Base-by-base conservation (phyloP, 2,888 invertebrate species). In the Bruchidius siliquastri region DNA sequence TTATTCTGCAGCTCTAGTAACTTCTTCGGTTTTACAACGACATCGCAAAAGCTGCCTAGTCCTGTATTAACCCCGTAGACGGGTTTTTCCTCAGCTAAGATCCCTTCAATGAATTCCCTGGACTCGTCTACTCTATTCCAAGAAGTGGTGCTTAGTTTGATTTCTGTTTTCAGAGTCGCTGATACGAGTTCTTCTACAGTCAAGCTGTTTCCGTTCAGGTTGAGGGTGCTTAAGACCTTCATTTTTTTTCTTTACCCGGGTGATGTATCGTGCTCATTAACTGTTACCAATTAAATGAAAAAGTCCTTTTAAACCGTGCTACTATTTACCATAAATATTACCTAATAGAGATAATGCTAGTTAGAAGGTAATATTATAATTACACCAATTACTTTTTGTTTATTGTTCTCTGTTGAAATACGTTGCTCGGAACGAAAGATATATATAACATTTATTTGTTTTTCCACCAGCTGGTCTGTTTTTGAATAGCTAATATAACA, bases 1-100 rank as follows among this genome's bases (percentile, higher is more conserved):
- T 92, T 92, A 80, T 89, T 87, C 81, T 92, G 92, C 21, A 92
- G 86, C 78, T 89, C 88, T 75, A 75, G 74, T 13, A 76, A 74
- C 67, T 76, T 73, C 13, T 77, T 73, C 0, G 21, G 69, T 0
- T 75, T 74, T 21, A 78, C 76, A 68, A 72, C 32, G 18, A 76
- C 71, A 20, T 49, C 66, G 8, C 72, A 32, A 68, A 78, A 78
- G 49, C 71, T 76, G 18, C 76, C 77, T 21, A 77, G 67, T 21
- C 77, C 77, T 18, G 77, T 78, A 1, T 76, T 77, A 2, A 78
- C 71, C 21, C 77, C 77, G 67, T 78, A 78, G 69, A 76, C 72
- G 10, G 71, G 30, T 18, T 22, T 32, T 20, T 70, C 26, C 20
- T 22, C 20, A 4, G 22, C 30, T 26, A 22, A 20, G 1, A 70